These are phyloP conservation scores for Kryptolebias ocellatus DNA, from an alignment of 2,797 vertebrate species.

Conservation along the genomic window DNA sequence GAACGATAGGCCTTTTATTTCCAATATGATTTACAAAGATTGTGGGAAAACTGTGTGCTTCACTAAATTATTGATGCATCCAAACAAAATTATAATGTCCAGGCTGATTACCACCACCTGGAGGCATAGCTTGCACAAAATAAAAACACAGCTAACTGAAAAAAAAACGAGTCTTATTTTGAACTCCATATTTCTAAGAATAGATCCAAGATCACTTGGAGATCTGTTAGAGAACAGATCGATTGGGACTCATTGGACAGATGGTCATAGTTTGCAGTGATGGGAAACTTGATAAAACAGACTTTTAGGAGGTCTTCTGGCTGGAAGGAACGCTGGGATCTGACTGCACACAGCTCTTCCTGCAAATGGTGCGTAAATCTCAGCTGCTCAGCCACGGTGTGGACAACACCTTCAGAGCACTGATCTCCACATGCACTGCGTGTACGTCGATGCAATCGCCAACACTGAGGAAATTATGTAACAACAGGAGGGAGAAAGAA, in stretches of 20 bases:
- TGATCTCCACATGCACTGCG: constrained; percentile 26
- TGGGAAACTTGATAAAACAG: constrained; percentile 3
- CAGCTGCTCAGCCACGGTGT: constrained; percentile 28
- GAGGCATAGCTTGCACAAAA: neutral
- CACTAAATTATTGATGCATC: too few species aligned
- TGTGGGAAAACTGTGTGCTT: too few species aligned
- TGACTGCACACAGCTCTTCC: neutral
- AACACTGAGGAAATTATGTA: constrained; percentile 60
- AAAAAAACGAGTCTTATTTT: neutral
- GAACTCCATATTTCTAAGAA: neutral
- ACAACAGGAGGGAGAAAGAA: constrained; percentile 20
- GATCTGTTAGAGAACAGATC: neutral
- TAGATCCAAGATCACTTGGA: neutral
- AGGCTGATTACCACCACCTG: neutral
- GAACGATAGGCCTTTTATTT: too few species aligned
- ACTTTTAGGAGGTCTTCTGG: neutral
- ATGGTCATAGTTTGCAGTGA: neutral
- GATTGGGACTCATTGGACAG: neutral
- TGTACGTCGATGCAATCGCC: constrained; percentile 45
- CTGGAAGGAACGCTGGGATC: constrained; percentile 6
- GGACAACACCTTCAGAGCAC: constrained; percentile 45
- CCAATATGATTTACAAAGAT: too few species aligned
- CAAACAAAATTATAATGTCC: too few species aligned
- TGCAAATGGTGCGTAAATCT: constrained; percentile 22
- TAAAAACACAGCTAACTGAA: neutral